phyloP scores from a whole-genome alignment of 1,140 invertebrate species.

The Cheumatopsyche charites region DNA sequence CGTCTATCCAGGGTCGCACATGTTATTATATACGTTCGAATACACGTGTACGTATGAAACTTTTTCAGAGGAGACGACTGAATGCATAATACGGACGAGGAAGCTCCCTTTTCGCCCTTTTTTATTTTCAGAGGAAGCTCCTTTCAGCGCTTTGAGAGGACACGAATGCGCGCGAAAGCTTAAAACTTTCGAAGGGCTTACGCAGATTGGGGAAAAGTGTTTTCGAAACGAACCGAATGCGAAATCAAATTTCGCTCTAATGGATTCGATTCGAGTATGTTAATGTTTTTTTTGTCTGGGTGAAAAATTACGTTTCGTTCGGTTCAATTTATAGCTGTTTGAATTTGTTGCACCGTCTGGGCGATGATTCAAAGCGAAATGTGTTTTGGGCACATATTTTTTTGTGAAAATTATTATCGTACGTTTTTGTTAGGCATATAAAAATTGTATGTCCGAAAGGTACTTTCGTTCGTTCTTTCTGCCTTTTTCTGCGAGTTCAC shows the following conservation, averaged over 20 bases:
- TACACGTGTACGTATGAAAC: conserved; percentile 3
- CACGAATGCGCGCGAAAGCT: background rate
- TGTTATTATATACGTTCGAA: no score
- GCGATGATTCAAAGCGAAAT: conserved; percentile 6
- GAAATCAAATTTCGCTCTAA: no score
- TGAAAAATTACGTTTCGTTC: no score
- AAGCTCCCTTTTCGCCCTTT: background rate
- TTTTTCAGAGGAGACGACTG: conserved; percentile 12
- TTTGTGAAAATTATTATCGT: conserved; percentile 25
- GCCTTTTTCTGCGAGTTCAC: conserved; percentile 1
- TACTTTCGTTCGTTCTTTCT: conserved; percentile 19
- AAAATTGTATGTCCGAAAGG: conserved; percentile 17
- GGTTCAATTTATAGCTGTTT: no score
- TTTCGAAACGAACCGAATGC: no score
- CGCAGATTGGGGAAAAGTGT: no score
- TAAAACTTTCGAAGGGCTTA: conserved; percentile 14
- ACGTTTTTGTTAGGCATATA: background rate
- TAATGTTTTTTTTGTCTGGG: no score
- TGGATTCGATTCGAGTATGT: no score
- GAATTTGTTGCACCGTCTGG: background rate
- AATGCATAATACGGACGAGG: conserved; percentile 25
- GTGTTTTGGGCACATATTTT: conserved; percentile 25
- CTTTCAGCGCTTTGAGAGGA: background rate
- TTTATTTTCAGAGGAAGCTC: background rate
- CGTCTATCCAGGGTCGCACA: no score